phyloP scores from a whole-genome alignment of 2,113 vertebrate species.

The Fulmarus glacialis region DNA sequence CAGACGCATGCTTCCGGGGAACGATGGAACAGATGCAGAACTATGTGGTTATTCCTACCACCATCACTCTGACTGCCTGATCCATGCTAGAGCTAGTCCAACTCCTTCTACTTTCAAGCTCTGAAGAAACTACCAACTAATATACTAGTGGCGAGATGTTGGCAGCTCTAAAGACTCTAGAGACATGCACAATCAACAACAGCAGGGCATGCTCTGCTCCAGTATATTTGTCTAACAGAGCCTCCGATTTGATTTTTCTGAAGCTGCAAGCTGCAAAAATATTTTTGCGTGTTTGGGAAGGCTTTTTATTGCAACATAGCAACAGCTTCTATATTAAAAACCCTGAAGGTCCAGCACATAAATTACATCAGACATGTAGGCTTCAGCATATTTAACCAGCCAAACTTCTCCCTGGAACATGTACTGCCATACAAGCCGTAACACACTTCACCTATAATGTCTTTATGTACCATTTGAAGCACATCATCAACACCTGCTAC shows the following conservation, averaged over 20 bases:
- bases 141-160: fast-evolving
- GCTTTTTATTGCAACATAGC: background rate
- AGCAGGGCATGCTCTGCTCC: background rate
- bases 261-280: background rate
- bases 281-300: background rate
- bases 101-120: background rate
- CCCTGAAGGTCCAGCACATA: background rate
- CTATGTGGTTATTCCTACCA: background rate
- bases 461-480: background rate
- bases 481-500: background rate
- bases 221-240: background rate
- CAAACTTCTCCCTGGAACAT: background rate
- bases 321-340: background rate
- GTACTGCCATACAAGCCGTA: background rate
- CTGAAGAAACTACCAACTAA: background rate
- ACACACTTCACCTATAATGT: background rate
- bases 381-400: background rate
- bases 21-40: background rate
- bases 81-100: background rate
- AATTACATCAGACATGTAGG: background rate
- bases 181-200: background rate
- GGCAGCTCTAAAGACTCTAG: background rate
- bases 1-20: background rate
- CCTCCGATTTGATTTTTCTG: background rate
- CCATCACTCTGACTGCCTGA: background rate